Evolutionary conservation across 1,140 invertebrate species (phyloP).

Genomic region (Aphaenogaster floridana): DNA sequence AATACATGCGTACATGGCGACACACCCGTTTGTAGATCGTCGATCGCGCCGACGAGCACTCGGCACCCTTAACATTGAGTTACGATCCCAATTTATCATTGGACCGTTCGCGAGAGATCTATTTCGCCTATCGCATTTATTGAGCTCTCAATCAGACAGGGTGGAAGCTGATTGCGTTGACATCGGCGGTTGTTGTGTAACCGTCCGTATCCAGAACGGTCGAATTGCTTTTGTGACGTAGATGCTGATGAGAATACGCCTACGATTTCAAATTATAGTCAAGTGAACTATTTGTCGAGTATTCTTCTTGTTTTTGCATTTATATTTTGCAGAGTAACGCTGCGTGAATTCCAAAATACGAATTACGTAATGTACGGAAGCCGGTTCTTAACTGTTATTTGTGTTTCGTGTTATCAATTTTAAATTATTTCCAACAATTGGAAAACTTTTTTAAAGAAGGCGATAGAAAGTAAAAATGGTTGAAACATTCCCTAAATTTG

Average conservation of each 20-base stretch:
- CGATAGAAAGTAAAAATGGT: background rate
- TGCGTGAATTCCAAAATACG: background rate
- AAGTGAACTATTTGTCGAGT: background rate
- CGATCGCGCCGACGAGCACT: slow-evolving; percentile 12
- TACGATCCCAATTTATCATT: slow-evolving; percentile 18
- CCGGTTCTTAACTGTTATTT: background rate
- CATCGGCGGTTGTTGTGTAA: slow-evolving; percentile 45
- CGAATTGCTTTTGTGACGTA: slow-evolving; percentile 49
- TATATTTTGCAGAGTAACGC: background rate
- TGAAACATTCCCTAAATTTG: background rate
- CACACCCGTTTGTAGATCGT: slow-evolving; percentile 52
- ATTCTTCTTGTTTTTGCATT: background rate
- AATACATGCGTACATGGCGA: slow-evolving; percentile 50
- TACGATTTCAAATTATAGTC: slow-evolving; percentile 2
- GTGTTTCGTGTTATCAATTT: background rate
- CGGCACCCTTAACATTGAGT: slow-evolving; percentile 24
- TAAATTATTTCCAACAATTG: background rate
- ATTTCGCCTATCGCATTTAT: slow-evolving; percentile 38
- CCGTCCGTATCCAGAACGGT: slow-evolving; percentile 26
- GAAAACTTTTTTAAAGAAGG: background rate
- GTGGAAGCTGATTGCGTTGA: slow-evolving; percentile 29
- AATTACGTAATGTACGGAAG: slow-evolving; percentile 2
- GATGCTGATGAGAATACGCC: slow-evolving; percentile 32
- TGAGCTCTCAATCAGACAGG: slow-evolving; percentile 24
- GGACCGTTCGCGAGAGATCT: background rate